Conservation (phyloP, 2,113 vertebrate genomes). For the Rhea pennata region DNA sequence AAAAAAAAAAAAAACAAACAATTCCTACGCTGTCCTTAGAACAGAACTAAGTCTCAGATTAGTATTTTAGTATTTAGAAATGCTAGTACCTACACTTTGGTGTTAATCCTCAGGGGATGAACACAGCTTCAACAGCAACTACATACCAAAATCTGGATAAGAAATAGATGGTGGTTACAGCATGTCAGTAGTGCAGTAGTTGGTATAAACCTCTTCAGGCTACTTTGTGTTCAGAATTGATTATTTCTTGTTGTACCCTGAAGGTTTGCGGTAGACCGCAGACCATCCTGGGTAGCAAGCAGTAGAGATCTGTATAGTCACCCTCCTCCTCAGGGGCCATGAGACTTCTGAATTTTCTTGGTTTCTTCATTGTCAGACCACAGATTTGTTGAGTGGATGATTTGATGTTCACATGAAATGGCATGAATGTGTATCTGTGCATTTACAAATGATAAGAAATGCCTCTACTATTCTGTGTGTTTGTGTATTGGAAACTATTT, state of each 20-base stretch:
- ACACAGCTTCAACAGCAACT: neutral
- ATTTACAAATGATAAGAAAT: neutral
- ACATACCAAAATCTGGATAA: neutral
- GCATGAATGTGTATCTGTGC: neutral
- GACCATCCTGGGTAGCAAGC: no score
- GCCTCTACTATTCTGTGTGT: neutral
- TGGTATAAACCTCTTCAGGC: neutral
- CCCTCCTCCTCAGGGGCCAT: neutral
- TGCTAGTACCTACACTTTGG: neutral
- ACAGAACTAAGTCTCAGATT: neutral
- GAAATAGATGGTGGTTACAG: neutral
- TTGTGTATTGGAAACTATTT: neutral
- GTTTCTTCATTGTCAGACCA: neutral
- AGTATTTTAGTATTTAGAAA: neutral
- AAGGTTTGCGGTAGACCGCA: neutral
- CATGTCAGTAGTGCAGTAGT: neutral
- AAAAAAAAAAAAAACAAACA: neutral
- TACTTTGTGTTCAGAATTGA: neutral
- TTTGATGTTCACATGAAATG: neutral
- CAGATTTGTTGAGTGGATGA: neutral
- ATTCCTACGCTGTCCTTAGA: neutral
- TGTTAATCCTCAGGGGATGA: neutral
- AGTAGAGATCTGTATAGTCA: neutral
- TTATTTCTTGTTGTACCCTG: neutral
- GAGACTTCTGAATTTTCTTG: neutral